A percentile compares a stretch with the other conserved stretches of the same genome.
Conservation (phyloP, 2,888 invertebrate genomes). For the Brachyopa scutellaris region DNA sequence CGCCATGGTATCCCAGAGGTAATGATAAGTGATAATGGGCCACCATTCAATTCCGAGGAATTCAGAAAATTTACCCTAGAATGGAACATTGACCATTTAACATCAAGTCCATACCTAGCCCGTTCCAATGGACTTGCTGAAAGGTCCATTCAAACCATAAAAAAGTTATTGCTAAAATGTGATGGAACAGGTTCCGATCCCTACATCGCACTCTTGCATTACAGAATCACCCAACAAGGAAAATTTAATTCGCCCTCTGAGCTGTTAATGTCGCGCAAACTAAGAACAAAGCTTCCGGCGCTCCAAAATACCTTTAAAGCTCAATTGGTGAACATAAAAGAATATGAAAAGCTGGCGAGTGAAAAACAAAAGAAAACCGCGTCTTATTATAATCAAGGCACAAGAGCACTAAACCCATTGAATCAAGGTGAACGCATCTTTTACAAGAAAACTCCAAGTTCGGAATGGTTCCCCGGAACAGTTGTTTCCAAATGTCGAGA, state of each 20-base stretch:
- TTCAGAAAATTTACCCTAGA: neutral
- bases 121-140: no score
- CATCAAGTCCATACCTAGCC: no score
- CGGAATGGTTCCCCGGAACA: constrained; percentile 24
- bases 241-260: constrained; percentile 18
- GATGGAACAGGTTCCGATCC: constrained; percentile 20
- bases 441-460: constrained; percentile 14
- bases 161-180: constrained; percentile 22
- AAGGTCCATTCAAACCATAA: constrained; percentile 21
- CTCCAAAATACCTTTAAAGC: constrained; percentile 3
- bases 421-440: neutral
- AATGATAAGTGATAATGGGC: constrained; percentile 12
- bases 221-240: constrained; percentile 7
- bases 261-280: constrained; percentile 13
- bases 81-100: constrained; percentile 13
- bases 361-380: neutral
- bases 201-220: constrained; percentile 28
- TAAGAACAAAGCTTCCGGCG: neutral
- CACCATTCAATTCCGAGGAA: no score
- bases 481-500: constrained; percentile 5
- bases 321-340: neutral
- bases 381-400: neutral
- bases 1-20: constrained; percentile 15
- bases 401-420: neutral
- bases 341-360: no score